phyloP scores from a whole-genome alignment of 2,113 vertebrate genomes.

The Macrotis lagotis region DNA sequence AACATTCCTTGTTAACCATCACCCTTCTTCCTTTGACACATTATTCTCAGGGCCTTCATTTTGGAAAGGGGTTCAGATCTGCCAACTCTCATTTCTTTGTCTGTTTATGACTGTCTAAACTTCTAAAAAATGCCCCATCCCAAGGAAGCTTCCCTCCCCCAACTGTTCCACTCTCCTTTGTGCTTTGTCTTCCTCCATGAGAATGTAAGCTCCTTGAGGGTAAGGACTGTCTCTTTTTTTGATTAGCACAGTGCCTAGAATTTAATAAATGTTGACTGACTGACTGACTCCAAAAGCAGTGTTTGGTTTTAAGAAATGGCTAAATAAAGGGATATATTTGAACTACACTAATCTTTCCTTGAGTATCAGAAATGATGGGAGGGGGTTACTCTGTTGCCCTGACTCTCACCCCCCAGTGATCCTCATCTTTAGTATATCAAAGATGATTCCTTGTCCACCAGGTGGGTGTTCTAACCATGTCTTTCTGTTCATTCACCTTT shows the following conservation, averaged over 20 bases:
- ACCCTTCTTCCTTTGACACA: too few species aligned
- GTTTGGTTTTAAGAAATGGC: neutral
- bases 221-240: neutral
- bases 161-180: neutral
- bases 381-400: neutral
- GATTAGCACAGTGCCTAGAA: neutral
- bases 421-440: neutral
- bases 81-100: too few species aligned
- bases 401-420: neutral
- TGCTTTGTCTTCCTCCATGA: too few species aligned
- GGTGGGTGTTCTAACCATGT: neutral
- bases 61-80: too few species aligned
- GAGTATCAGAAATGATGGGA: neutral
- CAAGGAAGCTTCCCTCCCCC: too few species aligned
- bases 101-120: neutral
- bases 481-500: neutral
- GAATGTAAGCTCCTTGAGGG: neutral
- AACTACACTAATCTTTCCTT: slow-evolving; percentile 23
- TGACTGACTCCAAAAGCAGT: neutral
- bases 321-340: neutral
- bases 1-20: too few species aligned
- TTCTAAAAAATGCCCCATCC: neutral
- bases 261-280: neutral
- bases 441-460: neutral
- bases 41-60: too few species aligned